Base-by-base conservation (phyloP, 2,797 vertebrate species). In the Eulemur coronatus region DNA sequence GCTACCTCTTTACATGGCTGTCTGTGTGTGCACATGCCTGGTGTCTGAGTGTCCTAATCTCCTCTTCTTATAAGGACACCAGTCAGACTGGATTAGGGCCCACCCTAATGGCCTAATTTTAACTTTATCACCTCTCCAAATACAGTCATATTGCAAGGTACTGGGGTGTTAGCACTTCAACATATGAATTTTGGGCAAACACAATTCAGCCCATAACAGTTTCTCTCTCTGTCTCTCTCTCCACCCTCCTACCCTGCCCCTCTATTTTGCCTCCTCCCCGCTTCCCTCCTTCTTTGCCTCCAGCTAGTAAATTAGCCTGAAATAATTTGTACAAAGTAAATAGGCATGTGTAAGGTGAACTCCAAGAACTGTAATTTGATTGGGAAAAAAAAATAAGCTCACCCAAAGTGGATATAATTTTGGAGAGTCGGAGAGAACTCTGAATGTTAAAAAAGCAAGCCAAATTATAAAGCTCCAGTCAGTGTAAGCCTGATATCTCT, bases 281-380 rank as follows among this genome's bases (percentile, higher is more conserved):
- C 43, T 76, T 33, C 13, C 22, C 43, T 43, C 52, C 59, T 10
- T 52, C 30, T 69, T 91, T 79, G 78, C 59, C 78, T 79, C 61
- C 61, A 81, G n/a, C 63, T 70, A 87, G 87, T 78, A 95, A 97
- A 97, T 97, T 94, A 92, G 33, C 59, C 89, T 93, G 35, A 81
- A 96, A 96, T 87, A 96, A 89, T 92, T 90, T 95, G 35, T 72
- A 82, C 63, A 48, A 86, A 84, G 43, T 91, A 94, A 94, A 73
- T 41, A 80, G 57, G 67, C 69, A 79, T 20, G 6, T 80, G 30
- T 72, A 88, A 72, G 59, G 30, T 84, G 78, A 97, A 84, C 92
- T 92, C 87, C 57, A 92, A 95, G 72, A 97, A 94, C 88, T 95
- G 55, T 84, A 75, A 93, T 91, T 90, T 96, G 73, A 84, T 70